A percentile compares a stretch with the other conserved stretches of the same genome.
Conservation (phyloP, 1,140 invertebrate species). For the Ceratina calcarata region DNA sequence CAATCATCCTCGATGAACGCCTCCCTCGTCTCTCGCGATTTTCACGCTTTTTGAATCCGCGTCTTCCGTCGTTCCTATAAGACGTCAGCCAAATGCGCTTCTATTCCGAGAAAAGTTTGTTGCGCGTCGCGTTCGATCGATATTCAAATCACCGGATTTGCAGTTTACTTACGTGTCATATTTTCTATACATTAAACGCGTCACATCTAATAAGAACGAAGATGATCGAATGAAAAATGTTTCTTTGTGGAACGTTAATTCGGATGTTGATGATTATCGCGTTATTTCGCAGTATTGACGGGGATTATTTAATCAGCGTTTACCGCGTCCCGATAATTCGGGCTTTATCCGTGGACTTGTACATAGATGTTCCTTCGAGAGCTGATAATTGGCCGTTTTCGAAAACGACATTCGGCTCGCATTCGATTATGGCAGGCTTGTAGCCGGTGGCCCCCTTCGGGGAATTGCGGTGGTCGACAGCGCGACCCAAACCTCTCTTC, state of each 20-base stretch:
- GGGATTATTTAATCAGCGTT: constrained; percentile 14
- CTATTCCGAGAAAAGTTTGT: background rate
- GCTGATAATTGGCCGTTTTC: constrained; percentile 34
- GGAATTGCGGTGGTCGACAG: constrained; percentile 62
- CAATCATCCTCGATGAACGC: constrained; percentile 60
- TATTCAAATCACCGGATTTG: no score
- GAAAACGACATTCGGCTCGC: constrained; percentile 40
- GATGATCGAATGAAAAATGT: no score
- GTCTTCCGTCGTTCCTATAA: constrained; percentile 3
- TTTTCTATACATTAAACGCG: no score
- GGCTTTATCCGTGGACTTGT: constrained; percentile 6
- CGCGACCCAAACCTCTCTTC: constrained; percentile 18
- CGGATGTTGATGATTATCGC: background rate
- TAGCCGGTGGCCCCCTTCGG: constrained; percentile 48
- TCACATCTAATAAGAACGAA: background rate
- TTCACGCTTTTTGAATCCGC: constrained; percentile 42
- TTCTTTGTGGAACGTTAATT: no score
- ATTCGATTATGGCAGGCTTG: constrained; percentile 64
- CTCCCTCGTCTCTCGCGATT: constrained; percentile 34
- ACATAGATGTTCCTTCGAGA: constrained; percentile 19
- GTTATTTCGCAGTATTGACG: background rate
- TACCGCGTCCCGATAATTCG: constrained; percentile 16
- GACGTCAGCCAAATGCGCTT: constrained; percentile 1
- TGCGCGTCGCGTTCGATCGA: background rate
- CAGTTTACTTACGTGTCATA: no score